phyloP scores from a whole-genome alignment of 2,888 invertebrate species.

The Sericinus montela region DNA sequence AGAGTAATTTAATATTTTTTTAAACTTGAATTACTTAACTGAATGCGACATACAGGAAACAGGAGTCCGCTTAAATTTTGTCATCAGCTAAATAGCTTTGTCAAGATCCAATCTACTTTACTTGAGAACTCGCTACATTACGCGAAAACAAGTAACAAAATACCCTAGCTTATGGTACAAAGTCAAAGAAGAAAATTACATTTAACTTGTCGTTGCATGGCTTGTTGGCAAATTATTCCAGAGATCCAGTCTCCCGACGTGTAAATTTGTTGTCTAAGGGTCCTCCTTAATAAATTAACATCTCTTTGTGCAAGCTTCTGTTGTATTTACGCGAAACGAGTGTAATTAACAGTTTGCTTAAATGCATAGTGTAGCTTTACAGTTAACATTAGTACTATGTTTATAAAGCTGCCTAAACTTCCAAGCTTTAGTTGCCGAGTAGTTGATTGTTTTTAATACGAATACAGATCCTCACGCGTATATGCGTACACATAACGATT shows the following conservation, averaged over 20 bases:
- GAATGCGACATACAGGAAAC: not conserved
- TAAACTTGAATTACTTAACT: not conserved
- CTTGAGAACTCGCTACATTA: slow-evolving; percentile 6
- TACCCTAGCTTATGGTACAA: slow-evolving; percentile 20
- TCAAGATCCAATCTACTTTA: slow-evolving; percentile 4
- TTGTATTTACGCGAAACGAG: slow-evolving; percentile 16
- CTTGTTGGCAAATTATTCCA: slow-evolving; percentile 31
- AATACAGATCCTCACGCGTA: no score
- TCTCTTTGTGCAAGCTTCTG: slow-evolving; percentile 18
- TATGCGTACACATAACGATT: no score
- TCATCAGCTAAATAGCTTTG: slow-evolving; percentile 8
- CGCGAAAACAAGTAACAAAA: slow-evolving; percentile 9
- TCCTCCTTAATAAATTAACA: slow-evolving; percentile 24
- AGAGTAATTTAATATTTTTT: not conserved
- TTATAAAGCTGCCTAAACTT: no score
- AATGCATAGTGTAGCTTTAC: not conserved
- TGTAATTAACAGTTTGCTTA: slow-evolving; percentile 7
- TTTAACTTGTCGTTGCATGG: slow-evolving; percentile 32
- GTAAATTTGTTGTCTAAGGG: slow-evolving; percentile 32
- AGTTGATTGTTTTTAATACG: no score
- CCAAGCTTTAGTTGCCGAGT: no score
- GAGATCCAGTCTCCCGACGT: slow-evolving; percentile 27
- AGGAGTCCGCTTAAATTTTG: slow-evolving; percentile 9
- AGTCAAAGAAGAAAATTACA: slow-evolving; percentile 29
- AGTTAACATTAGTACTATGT: no score